Percentiles rank a stretch among this genome's conserved stretches.
Evolutionary conservation across 2,113 vertebrate species (phyloP).

Genomic region (Pholis gunnellus): DNA sequence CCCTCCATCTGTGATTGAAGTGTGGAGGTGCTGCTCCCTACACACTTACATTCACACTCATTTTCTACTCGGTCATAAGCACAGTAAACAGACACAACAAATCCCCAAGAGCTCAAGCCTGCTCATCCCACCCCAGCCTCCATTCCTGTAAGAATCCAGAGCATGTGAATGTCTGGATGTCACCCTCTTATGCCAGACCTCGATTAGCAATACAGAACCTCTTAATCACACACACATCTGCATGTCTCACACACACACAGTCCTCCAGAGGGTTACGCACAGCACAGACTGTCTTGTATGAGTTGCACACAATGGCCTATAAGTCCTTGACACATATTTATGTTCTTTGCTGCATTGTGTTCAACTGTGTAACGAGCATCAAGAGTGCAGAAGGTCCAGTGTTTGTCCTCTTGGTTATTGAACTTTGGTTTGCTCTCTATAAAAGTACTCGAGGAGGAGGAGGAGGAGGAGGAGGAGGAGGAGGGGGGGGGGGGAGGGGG

Average conservation of each 20-base stretch:
- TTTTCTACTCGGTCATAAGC: conserved; percentile 38
- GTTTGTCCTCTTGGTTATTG: conserved; percentile 18
- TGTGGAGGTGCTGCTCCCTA: conserved; percentile 45
- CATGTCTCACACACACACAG: neutral
- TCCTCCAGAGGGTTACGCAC: neutral
- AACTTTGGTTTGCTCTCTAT: neutral
- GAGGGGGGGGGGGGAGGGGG: too few species aligned
- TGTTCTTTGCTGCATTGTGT: neutral
- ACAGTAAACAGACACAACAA: conserved; percentile 39
- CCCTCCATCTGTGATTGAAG: conserved; percentile 56
- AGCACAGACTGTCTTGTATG: neutral
- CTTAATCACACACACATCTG: conserved; percentile 2
- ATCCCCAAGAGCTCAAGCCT: conserved; percentile 24
- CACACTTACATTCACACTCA: conserved; percentile 40
- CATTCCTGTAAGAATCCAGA: conserved; percentile 4
- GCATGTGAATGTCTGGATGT: neutral
- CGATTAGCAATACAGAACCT: conserved; percentile 46
- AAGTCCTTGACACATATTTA: neutral
- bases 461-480: too few species aligned
- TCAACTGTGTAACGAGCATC: too few species aligned
- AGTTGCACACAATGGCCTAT: neutral
- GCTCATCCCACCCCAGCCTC: neutral
- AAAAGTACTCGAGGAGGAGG: too few species aligned
- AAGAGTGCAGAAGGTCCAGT: neutral
- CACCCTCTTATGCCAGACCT: neutral